Evolutionary conservation across 2,888 invertebrate species (phyloP), one percentile per base, ranked within the genome.

Genomic region (Luperina testacea): DNA sequence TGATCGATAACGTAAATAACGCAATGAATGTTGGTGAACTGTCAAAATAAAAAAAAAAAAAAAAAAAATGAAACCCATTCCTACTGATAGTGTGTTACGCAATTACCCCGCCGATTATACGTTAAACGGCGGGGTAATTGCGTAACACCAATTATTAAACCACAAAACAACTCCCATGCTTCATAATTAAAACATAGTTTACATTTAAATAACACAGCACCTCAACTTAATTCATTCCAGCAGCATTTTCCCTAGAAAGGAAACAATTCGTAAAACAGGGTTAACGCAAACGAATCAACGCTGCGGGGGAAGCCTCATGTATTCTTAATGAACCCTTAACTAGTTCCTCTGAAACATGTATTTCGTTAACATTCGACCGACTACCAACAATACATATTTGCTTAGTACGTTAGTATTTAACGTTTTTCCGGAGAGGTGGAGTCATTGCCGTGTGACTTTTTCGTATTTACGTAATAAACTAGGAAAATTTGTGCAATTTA

Each of bases 291-390:
- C 67, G 85, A 85, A 81, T 81, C 67, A 63, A 51, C 86, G 69
- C 38, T 57, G 65, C 4, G 27, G 32, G 45, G 72, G 61, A 68
- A 87, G 73, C 68, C 83, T 78, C 78, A 79, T 86, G 88, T 86
- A 79, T 88, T 63, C 76, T 75, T 86, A 85, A 88, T 82, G 64
- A 86, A 68, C 53, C 51, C 71, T 71, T 68, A 67, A 81, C 77
- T 57, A 71, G 48, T 85, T 51, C 17, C 57, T 45, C 38, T 78
- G 65, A 78, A 81, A 77, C 87, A 75, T 77, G 75, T 76, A 80
- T 80, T 73, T 84, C 61, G 72, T 69, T 72, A 84, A 84, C 69
- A 67, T 83, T 79, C 51, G 2, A 67, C 65, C 17, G 20, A 64
- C 48, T 42, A 75, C 17, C n/a, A 27, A 45, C 13, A 77, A 32